Evolutionary conservation across 1,140 invertebrate species (phyloP).

Genomic region (Apis laboriosa): DNA sequence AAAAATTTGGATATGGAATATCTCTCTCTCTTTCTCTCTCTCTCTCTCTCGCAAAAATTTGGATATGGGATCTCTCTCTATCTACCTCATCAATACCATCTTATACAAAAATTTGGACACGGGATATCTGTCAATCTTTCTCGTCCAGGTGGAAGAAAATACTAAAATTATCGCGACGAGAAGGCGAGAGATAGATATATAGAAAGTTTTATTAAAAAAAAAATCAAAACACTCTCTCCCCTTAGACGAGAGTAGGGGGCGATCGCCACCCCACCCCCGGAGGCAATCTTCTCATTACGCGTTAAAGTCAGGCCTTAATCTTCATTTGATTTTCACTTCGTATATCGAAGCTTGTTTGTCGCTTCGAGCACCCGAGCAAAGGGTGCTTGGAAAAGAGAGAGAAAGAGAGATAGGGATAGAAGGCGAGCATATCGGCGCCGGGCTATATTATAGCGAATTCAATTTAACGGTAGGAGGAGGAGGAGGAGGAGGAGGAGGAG

Average conservation of each 20-base stretch:
- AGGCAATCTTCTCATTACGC: slow-evolving; percentile 52
- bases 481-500: slow-evolving; percentile 55
- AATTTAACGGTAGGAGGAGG: slow-evolving; percentile 72
- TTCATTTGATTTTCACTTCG: slow-evolving; percentile 54
- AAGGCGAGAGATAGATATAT: too few species aligned
- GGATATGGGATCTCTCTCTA: too few species aligned
- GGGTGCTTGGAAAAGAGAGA: slow-evolving; percentile 58
- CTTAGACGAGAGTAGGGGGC: slow-evolving; percentile 25
- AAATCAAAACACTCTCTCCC: not conserved
- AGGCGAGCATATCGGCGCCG: slow-evolving; percentile 67
- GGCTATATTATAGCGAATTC: slow-evolving; percentile 68
- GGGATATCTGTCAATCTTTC: too few species aligned
- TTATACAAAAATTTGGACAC: too few species aligned
- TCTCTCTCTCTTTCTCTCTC: too few species aligned
- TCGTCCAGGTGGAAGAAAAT: too few species aligned
- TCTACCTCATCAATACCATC: too few species aligned
- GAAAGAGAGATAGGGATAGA: slow-evolving; percentile 23
- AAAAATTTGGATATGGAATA: too few species aligned
- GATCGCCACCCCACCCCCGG: slow-evolving; percentile 25
- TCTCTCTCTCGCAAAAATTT: too few species aligned
- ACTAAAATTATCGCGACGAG: too few species aligned
- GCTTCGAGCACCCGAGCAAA: slow-evolving; percentile 50
- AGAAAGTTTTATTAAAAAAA: too few species aligned
- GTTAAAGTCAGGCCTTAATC: slow-evolving; percentile 50
- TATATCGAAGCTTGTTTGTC: slow-evolving; percentile 59